Percentiles rank a stretch among this genome's conserved stretches.
phyloP scores from a whole-genome alignment of 2,797 vertebrate genomes.

The Halcyon leucocephala region DNA sequence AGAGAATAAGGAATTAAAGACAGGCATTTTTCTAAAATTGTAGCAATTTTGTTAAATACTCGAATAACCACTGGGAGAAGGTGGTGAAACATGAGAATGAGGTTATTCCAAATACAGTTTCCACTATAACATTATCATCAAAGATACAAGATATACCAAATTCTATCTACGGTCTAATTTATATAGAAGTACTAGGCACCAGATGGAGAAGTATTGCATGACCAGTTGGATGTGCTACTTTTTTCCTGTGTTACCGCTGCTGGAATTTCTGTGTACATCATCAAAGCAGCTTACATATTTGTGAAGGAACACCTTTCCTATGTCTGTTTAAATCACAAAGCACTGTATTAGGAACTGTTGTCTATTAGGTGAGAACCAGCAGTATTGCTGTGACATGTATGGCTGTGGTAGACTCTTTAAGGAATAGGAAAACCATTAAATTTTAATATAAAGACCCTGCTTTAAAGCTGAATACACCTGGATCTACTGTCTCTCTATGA shows the following conservation, averaged over 20 bases:
- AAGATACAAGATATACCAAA: not conserved
- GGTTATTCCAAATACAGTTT: not conserved
- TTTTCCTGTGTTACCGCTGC: not conserved
- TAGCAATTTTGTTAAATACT: not conserved
- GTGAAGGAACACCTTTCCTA: not conserved
- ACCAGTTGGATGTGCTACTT: not conserved
- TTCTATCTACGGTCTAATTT: not conserved
- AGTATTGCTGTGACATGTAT: not conserved
- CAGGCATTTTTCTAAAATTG: not conserved
- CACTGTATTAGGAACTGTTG: not conserved
- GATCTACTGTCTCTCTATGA: not conserved
- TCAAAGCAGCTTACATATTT: not conserved
- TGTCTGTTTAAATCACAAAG: not conserved
- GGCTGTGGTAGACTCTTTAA: not conserved
- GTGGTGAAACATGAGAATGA: not conserved
- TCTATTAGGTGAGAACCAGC: not conserved
- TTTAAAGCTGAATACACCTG: not conserved
- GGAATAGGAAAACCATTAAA: not conserved
- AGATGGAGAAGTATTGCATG: not conserved
- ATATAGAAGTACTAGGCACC: not conserved
- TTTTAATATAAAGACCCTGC: not conserved
- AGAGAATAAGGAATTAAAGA: not conserved
- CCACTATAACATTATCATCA: not conserved
- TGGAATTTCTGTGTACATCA: not conserved
- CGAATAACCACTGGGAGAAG: not conserved